Conservation (phyloP, 2,888 invertebrate genomes). For the Noctua janthe region DNA sequence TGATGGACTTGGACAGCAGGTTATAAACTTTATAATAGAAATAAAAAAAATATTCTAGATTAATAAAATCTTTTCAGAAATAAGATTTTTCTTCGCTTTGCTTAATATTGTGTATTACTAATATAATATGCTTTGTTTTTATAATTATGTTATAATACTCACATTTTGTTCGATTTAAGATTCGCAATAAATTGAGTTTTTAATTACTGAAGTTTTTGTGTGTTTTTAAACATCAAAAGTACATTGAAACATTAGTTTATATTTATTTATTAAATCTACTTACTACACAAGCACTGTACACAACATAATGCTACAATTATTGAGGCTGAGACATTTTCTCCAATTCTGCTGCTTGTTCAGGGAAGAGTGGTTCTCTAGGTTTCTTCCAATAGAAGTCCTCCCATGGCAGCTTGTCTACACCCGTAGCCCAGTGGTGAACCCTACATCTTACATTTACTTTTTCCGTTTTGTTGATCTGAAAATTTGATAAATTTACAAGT, state of each 20-base stretch:
- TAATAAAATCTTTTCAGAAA: neutral
- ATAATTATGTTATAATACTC: neutral
- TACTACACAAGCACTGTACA: conserved; percentile 23
- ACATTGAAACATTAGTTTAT: conserved; percentile 5
- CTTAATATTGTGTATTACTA: neutral
- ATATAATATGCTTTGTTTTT: no score
- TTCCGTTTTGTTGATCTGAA: conserved; percentile 93
- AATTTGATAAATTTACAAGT: conserved; percentile 49
- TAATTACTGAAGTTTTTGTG: neutral
- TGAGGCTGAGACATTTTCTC: conserved; percentile 79
- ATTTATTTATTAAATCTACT: conserved; percentile 44
- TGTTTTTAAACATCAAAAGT: conserved; percentile 19
- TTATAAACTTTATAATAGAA: neutral
- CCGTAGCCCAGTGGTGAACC: conserved; percentile 94
- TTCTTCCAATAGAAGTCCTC: conserved; percentile 89
- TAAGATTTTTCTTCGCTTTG: neutral
- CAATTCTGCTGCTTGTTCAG: conserved; percentile 84
- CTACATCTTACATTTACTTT: conserved; percentile 93
- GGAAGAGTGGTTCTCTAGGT: conserved; percentile 90
- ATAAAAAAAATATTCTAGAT: neutral
- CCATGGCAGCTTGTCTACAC: conserved; percentile 90
- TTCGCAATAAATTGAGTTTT: conserved; percentile 18
- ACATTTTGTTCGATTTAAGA: neutral
- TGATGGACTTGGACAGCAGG: neutral
- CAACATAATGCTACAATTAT: conserved; percentile 52